Conservation (phyloP, 1,140 invertebrate genomes). For the Pogonus chalceus region DNA sequence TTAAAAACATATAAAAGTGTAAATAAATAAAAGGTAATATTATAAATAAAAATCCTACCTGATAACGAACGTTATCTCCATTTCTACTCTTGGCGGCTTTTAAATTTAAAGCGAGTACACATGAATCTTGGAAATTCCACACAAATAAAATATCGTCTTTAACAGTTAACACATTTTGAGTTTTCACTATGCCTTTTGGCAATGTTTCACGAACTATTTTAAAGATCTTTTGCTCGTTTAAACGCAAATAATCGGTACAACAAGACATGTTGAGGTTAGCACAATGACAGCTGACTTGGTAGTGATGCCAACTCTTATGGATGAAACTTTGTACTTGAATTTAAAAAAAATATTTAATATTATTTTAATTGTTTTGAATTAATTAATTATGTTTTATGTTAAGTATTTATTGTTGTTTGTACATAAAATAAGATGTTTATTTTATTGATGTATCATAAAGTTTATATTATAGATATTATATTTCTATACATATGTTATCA, state of each 20-base stretch:
- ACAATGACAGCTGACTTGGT: neutral
- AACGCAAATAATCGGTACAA: conserved; percentile 28
- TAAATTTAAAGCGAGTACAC: conserved; percentile 48
- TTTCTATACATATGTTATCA: too few relatives aligned
- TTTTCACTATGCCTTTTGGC: conserved; percentile 42
- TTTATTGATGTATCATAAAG: too few relatives aligned
- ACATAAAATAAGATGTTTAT: too few relatives aligned
- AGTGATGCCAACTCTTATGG: neutral
- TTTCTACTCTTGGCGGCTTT: conserved; percentile 42
- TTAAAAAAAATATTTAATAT: too few relatives aligned
- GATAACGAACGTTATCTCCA: conserved; percentile 40
- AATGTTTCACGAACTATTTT: conserved; percentile 43
- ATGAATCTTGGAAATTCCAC: conserved; percentile 52
- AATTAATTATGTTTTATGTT: too few relatives aligned
- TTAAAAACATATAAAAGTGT: neutral
- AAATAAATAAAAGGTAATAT: neutral
- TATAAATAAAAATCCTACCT: conserved; percentile 37
- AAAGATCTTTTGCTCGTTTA: conserved; percentile 49
- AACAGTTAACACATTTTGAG: conserved; percentile 49
- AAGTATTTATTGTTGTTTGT: too few relatives aligned
- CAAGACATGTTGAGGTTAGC: neutral
- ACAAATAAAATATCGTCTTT: conserved; percentile 52
- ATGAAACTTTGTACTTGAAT: neutral
- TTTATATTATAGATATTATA: too few relatives aligned
- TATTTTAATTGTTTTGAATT: too few relatives aligned